Conservation (phyloP, 2,797 vertebrate species). For the Tachyglossus aculeatus region DNA sequence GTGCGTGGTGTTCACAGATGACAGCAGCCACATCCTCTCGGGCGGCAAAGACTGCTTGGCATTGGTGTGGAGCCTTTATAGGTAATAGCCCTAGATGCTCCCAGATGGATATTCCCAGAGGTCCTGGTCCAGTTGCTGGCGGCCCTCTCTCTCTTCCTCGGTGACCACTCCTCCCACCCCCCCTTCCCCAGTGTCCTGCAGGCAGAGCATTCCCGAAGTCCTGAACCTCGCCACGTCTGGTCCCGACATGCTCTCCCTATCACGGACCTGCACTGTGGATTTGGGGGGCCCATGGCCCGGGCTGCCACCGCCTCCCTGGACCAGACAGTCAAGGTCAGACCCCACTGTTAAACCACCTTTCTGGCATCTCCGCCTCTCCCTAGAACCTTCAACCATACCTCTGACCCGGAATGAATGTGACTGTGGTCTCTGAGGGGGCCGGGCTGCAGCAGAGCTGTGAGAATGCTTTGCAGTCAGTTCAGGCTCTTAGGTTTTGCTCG, state of each 20-base stretch:
- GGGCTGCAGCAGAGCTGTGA: not conserved
- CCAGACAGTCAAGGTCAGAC: constrained; percentile 90
- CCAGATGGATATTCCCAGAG: not conserved
- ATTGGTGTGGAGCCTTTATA: constrained; percentile 89
- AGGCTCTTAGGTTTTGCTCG: constrained; percentile 43
- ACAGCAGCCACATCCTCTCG: constrained; percentile 93
- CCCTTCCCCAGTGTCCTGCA: constrained; percentile 82
- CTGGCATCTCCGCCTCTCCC: not conserved
- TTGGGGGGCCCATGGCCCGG: constrained; percentile 88
- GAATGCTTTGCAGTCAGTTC: not conserved
- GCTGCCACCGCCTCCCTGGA: constrained; percentile 89
- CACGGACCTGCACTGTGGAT: constrained; percentile 92
- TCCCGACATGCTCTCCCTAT: constrained; percentile 92
- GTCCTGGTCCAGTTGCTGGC: no score
- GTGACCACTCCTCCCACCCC: not conserved
- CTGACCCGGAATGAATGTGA: not conserved
- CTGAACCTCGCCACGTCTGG: constrained; percentile 88
- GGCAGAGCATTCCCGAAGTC: constrained; percentile 79
- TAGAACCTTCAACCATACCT: not conserved
- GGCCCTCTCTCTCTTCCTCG: not conserved
- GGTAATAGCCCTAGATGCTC: constrained; percentile 67
- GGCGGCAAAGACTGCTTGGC: constrained; percentile 93
- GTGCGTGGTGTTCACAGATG: constrained; percentile 89
- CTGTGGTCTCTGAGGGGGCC: not conserved
- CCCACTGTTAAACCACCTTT: rapidly evolving